A percentile compares a stretch with the other conserved stretches of the same genome.
Conservation (phyloP, 1,140 invertebrate genomes). For the Plodia interpunctella region DNA sequence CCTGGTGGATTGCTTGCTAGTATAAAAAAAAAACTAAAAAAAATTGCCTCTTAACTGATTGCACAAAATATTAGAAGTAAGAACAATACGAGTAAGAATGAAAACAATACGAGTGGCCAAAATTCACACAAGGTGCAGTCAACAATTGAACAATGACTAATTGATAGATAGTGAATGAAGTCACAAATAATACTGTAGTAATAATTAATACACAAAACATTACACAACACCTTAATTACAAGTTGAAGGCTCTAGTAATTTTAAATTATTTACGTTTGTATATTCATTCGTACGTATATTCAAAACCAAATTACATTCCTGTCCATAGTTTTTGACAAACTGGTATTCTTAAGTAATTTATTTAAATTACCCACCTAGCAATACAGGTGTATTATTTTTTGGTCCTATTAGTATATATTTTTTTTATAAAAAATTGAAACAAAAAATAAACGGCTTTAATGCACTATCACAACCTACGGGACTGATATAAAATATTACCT, state of each 20-base stretch:
- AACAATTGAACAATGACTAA: neutral
- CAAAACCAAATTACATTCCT: neutral
- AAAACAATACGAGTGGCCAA: neutral
- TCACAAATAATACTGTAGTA: neutral
- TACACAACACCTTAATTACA: neutral
- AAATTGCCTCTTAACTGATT: slow-evolving; percentile 5
- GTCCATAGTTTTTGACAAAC: neutral
- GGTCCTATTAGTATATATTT: no score
- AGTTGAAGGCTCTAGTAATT: neutral
- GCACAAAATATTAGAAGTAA: neutral
- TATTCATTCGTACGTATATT: no score
- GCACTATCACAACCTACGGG: no score
- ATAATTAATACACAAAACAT: neutral
- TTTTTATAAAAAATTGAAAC: no score
- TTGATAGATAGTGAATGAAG: neutral
- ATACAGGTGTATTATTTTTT: no score
- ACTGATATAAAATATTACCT: no score
- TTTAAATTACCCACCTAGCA: no score
- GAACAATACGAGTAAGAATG: neutral
- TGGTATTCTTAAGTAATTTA: neutral
- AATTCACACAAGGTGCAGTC: no score
- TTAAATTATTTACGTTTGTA: neutral
- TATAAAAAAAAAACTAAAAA: no score
- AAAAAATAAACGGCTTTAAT: no score
- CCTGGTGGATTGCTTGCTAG: no score